phyloP scores from a whole-genome alignment of 2,797 vertebrate genomes.

The Acanthopagrus latus region DNA sequence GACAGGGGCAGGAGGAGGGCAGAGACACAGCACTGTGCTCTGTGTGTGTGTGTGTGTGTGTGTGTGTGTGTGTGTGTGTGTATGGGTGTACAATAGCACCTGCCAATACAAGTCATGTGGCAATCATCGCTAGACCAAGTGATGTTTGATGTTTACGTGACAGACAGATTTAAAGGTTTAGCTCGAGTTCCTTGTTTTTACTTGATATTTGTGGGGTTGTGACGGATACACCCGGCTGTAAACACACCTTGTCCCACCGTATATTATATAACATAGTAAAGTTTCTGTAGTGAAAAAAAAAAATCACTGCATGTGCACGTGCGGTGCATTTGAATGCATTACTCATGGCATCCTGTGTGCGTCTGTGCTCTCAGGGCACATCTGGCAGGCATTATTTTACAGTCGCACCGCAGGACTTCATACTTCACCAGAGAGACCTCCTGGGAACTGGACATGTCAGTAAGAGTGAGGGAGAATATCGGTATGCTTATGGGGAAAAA shows the following conservation, averaged over 20 bases:
- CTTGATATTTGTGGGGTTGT: constrained; percentile 5
- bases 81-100: background rate
- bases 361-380: constrained; percentile 53
- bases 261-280: background rate
- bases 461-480: constrained; percentile 20
- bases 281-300: constrained; percentile 1
- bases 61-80: constrained; percentile 28
- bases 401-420: constrained; percentile 61
- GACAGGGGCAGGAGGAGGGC: constrained; percentile 61
- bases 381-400: constrained; percentile 77
- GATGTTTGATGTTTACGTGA: constrained; percentile 12
- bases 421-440: constrained; percentile 40
- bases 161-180: constrained; percentile 10
- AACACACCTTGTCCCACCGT: constrained; percentile 20
- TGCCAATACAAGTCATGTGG: constrained; percentile 23
- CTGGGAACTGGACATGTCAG: constrained; percentile 38
- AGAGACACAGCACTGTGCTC: constrained; percentile 6
- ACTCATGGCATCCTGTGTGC: constrained; percentile 40
- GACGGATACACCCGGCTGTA: constrained; percentile 16
- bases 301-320: constrained; percentile 7
- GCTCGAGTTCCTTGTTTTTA: constrained; percentile 29
- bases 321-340: constrained; percentile 16
- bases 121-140: background rate
- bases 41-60: constrained; percentile 27
- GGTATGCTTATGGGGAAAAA: background rate